Evolutionary conservation across 2,888 invertebrate species (phyloP).

Genomic region (Noctua fimbriata): DNA sequence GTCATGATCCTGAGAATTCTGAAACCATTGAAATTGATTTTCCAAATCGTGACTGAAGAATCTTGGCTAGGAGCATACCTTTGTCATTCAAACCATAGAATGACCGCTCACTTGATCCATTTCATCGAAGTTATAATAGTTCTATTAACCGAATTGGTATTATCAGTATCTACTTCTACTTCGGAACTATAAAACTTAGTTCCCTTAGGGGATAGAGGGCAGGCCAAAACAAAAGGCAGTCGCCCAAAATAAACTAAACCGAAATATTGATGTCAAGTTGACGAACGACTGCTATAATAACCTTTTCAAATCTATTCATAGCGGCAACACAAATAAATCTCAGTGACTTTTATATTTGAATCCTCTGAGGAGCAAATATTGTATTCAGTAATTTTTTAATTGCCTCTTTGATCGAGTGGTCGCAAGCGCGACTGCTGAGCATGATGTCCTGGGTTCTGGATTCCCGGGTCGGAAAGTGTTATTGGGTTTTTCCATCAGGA

Average conservation of each 20-base stretch:
- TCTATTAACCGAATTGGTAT: background rate
- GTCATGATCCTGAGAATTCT: background rate
- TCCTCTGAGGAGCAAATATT: no score
- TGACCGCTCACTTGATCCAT: background rate
- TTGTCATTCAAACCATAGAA: background rate
- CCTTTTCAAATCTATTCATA: slow-evolving; percentile 5
- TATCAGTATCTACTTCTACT: slow-evolving; percentile 25
- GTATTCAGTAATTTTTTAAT: no score
- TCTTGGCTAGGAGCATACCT: background rate
- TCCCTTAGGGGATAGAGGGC: background rate
- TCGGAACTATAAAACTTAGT: slow-evolving; percentile 16
- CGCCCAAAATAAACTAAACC: background rate
- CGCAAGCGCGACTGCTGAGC: no score
- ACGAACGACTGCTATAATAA: background rate
- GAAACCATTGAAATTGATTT: background rate
- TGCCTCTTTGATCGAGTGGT: no score
- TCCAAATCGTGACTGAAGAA: background rate
- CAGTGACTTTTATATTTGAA: background rate
- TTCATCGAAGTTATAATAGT: background rate
- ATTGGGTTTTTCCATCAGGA: no score
- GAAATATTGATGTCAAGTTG: slow-evolving; percentile 3
- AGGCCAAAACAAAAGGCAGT: background rate
- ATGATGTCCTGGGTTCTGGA: no score
- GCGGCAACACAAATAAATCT: background rate
- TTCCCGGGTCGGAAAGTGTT: no score